These are phyloP conservation scores for Amblyornis subalaris DNA, from an alignment of 2,113 vertebrate species.

Conservation along the genomic window DNA sequence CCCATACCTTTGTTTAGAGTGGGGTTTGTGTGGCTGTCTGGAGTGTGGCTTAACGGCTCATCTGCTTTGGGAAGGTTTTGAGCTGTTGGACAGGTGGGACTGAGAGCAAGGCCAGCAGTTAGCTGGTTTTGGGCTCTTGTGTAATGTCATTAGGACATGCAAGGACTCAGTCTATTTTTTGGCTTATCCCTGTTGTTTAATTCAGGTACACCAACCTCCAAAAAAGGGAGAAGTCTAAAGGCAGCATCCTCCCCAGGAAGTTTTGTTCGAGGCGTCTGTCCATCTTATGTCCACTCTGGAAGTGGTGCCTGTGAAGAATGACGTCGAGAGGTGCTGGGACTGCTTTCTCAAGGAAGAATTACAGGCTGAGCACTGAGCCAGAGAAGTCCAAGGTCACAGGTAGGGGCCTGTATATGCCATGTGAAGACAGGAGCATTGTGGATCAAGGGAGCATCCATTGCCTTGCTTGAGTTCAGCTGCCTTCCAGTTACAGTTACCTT, in stretches of 20 bases:
- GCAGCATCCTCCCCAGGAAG: not conserved
- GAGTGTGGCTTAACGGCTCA: not conserved
- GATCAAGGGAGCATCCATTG: not conserved
- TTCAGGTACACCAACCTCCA: not conserved
- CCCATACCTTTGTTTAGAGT: not conserved
- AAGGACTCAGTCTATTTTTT: not conserved
- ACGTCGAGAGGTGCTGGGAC: slow-evolving; percentile 84
- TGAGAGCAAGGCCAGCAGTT: not conserved
- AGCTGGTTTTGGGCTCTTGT: not conserved
- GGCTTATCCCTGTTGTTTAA: slow-evolving; percentile 18
- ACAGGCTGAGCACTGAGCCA: slow-evolving; percentile 83
- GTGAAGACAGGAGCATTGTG: not conserved
- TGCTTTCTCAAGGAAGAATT: slow-evolving; percentile 84
- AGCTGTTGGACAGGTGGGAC: not conserved
- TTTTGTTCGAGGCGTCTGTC: not conserved
- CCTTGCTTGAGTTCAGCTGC: not conserved
- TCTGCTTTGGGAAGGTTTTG: not conserved
- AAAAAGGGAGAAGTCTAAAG: not conserved
- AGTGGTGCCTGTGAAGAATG: slow-evolving; percentile 76
- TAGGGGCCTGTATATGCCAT: slow-evolving; percentile 6
- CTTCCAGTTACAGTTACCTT: not conserved
- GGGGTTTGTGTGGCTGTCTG: not conserved
- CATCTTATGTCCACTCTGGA: not conserved
- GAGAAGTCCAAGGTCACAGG: slow-evolving; percentile 88
- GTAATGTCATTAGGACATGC: not conserved